Percentiles rank a stretch among this genome's conserved stretches.
Conservation (phyloP, 1,140 invertebrate species). For the Micrasema minimum region DNA sequence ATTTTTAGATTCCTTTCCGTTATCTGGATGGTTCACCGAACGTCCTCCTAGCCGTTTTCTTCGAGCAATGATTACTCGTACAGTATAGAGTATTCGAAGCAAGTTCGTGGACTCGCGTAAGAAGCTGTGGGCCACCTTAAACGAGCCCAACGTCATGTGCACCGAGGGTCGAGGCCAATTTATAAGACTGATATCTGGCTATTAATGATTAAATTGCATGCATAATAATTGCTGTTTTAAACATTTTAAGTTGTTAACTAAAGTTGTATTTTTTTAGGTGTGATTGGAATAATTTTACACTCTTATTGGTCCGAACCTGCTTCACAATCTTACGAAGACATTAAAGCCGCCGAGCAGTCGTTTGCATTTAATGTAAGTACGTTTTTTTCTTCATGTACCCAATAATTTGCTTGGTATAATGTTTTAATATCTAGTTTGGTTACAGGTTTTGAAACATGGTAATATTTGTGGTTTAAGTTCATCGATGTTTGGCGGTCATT, state of each 20-base stretch:
- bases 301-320: constrained; percentile 65
- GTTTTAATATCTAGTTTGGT: too few relatives aligned
- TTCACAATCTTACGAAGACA: constrained; percentile 58
- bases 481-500: too few relatives aligned
- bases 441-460: too few relatives aligned
- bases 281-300: constrained; percentile 67
- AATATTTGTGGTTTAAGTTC: too few relatives aligned
- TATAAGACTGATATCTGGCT: too few relatives aligned
- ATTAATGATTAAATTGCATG: too few relatives aligned
- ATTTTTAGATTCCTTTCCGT: too few relatives aligned
- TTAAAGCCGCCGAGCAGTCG: constrained; percentile 63
- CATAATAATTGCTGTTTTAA: too few relatives aligned
- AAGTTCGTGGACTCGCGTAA: constrained; percentile 72
- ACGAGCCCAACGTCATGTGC: constrained; percentile 71
- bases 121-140: constrained; percentile 75
- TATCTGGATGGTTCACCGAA: constrained; percentile 74
- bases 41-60: constrained; percentile 68
- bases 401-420: too few relatives aligned
- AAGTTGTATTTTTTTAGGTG: constrained; percentile 54
- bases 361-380: constrained; percentile 67
- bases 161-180: constrained; percentile 53
- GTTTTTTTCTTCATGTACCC: too few relatives aligned
- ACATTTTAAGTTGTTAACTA: too few relatives aligned
- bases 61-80: constrained; percentile 71
- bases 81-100: constrained; percentile 69